A percentile compares a stretch with the other conserved stretches of the same genome.
Conservation (phyloP, 2,888 invertebrate species). For the Limnephilus rhombicus region DNA sequence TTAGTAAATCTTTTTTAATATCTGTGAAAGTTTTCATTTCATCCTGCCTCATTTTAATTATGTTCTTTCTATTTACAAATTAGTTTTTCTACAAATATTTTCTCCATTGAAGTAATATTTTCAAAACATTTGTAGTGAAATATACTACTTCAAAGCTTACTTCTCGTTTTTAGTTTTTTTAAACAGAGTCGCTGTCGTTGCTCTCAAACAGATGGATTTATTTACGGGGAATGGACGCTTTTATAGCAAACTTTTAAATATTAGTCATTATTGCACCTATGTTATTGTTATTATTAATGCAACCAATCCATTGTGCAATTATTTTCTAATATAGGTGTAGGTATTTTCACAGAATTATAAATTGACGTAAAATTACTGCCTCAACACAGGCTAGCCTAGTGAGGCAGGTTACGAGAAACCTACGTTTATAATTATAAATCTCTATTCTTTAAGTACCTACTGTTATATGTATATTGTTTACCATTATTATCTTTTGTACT, state of each 20-base stretch:
- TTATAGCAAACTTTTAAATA: background rate
- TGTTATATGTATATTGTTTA: too few relatives aligned
- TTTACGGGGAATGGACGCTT: background rate
- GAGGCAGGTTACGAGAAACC: too few relatives aligned
- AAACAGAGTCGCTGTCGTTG: background rate
- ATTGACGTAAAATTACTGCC: too few relatives aligned
- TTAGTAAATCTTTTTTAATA: background rate
- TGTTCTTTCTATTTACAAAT: background rate
- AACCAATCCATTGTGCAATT: too few relatives aligned
- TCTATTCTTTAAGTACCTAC: too few relatives aligned
- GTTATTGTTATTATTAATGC: too few relatives aligned
- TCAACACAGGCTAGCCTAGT: too few relatives aligned
- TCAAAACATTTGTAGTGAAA: background rate
- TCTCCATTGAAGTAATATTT: background rate
- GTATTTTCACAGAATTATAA: too few relatives aligned
- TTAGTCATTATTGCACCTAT: too few relatives aligned
- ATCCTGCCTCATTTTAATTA: background rate
- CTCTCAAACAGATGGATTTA: background rate
- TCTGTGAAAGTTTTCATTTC: background rate
- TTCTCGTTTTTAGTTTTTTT: background rate
- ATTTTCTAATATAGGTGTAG: too few relatives aligned
- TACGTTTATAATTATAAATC: too few relatives aligned
- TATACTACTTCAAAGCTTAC: background rate
- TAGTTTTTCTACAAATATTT: background rate
- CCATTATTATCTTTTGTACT: too few relatives aligned